phyloP scores from a whole-genome alignment of 2,797 vertebrate species.

The Pipistrellus pipistrellus region DNA sequence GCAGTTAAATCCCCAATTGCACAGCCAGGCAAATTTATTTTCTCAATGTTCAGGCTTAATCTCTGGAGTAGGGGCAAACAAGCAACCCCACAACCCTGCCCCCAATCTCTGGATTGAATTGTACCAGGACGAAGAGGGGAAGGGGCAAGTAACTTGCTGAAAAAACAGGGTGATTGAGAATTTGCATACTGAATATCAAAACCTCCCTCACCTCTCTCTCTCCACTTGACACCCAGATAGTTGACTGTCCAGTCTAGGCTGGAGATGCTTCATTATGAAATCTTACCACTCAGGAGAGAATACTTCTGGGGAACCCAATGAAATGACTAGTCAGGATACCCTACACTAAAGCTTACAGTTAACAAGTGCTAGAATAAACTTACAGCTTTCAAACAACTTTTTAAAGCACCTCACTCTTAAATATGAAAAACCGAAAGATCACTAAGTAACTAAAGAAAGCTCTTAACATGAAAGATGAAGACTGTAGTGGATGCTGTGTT shows the following conservation, averaged over 20 bases:
- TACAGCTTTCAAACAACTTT: neutral
- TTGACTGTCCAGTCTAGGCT: neutral
- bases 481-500: neutral
- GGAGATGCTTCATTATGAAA: constrained; percentile 40
- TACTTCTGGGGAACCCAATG: neutral
- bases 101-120: neutral
- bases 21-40: constrained; percentile 38
- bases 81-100: neutral
- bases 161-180: neutral
- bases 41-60: constrained; percentile 40
- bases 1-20: neutral
- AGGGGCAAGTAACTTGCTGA: neutral
- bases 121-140: neutral
- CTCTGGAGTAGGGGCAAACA: neutral
- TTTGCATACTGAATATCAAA: constrained; percentile 34
- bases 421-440: constrained; percentile 10
- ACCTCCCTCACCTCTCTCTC: neutral
- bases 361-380: neutral
- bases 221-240: neutral
- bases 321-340: neutral
- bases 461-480: neutral
- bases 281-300: constrained; percentile 24
- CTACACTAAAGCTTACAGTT: neutral
- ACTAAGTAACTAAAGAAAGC: constrained; percentile 17
- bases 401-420: neutral